Evolutionary conservation across 2,797 vertebrate species (phyloP).

Genomic region (Odontamblyopus rebecca): DNA sequence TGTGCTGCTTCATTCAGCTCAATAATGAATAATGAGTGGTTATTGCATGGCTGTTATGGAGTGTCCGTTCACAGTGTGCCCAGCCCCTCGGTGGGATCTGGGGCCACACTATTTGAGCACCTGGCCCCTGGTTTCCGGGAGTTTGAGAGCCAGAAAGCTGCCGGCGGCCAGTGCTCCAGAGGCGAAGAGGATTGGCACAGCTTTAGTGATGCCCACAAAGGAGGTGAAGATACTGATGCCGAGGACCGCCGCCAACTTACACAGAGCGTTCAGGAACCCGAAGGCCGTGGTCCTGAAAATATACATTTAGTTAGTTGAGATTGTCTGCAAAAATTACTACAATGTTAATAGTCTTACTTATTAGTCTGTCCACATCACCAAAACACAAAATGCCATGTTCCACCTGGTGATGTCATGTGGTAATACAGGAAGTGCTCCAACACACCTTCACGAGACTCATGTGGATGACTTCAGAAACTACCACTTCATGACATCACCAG

Average conservation of each 20-base stretch:
- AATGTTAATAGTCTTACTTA: neutral
- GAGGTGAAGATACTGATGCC: constrained; percentile 98
- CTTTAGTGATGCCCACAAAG: constrained; percentile 96
- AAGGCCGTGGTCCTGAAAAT: constrained; percentile 89
- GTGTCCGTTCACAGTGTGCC: constrained; percentile 66
- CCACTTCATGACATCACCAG: too few species aligned
- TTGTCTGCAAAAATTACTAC: neutral
- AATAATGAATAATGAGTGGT: constrained; percentile 34
- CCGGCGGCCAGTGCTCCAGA: constrained; percentile 88
- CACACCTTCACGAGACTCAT: too few species aligned
- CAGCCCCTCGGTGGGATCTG: constrained; percentile 45
- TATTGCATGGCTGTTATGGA: constrained; percentile 62
- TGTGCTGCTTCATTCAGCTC: constrained; percentile 33
- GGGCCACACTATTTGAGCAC: constrained; percentile 85
- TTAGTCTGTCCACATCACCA: too few species aligned
- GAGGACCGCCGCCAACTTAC: constrained; percentile 92
- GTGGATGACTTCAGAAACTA: too few species aligned
- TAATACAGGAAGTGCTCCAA: too few species aligned
- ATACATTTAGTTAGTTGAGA: neutral
- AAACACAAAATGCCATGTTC: too few species aligned
- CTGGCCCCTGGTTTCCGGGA: constrained; percentile 92
- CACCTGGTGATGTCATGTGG: too few species aligned
- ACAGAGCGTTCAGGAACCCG: constrained; percentile 94
- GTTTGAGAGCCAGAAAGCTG: constrained; percentile 92
- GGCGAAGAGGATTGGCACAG: constrained; percentile 92